Percentiles rank a stretch among this genome's conserved stretches.
Evolutionary conservation across 2,113 vertebrate genomes (phyloP).

Genomic region (Zosterops lateralis): DNA sequence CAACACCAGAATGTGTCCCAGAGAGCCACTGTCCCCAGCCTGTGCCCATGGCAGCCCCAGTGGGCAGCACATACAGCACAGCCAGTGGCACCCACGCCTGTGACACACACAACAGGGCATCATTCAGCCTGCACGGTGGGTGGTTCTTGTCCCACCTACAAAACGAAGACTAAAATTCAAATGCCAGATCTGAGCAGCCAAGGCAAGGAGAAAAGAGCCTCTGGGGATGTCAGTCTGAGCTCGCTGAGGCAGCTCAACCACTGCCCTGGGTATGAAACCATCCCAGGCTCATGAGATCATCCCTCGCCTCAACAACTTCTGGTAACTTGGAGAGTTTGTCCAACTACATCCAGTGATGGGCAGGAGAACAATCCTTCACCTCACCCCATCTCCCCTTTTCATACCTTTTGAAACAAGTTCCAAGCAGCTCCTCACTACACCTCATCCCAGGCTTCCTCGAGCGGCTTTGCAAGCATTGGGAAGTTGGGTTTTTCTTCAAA

Average conservation of each 20-base stretch:
- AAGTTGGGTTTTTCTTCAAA: not conserved
- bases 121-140: not conserved
- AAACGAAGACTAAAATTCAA: not conserved
- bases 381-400: not conserved
- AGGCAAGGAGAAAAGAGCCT: not conserved
- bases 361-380: not conserved
- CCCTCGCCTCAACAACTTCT: not conserved
- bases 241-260: accelerated
- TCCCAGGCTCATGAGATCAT: accelerated
- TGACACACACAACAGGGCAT: not conserved
- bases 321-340: not conserved
- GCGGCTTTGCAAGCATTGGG: accelerated
- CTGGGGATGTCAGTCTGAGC: not conserved
- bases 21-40: not conserved
- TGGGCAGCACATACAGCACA: accelerated
- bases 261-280: not conserved
- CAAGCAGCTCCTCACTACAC: not conserved
- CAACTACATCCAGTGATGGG: not conserved
- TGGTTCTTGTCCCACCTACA: not conserved
- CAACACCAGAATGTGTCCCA: accelerated
- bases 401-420: not conserved
- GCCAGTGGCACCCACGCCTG: not conserved
- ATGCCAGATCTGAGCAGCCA: not conserved
- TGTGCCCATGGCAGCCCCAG: not conserved
- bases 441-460: not conserved